Evolutionary conservation across 53 echinoderm and acorn worm species (phyloP).

Genomic region (Luidia sarsii): DNA sequence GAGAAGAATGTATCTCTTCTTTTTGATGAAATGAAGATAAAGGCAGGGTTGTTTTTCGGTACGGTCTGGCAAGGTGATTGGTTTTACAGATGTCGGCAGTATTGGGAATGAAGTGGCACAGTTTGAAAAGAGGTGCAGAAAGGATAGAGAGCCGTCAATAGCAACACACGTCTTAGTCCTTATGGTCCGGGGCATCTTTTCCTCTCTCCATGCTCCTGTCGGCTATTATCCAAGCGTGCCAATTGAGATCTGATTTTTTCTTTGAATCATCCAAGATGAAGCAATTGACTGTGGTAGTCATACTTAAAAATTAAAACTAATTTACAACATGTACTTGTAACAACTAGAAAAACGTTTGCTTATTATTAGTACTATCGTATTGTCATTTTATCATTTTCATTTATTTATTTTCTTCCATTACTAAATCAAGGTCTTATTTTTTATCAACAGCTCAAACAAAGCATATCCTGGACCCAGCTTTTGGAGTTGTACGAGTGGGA

Average conservation of each 20-base stretch:
- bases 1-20: slow-evolving; percentile 17
- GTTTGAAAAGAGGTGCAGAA: slow-evolving; percentile 8
- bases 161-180: slow-evolving; percentile 23
- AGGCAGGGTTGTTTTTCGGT: background rate
- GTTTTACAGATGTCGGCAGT: background rate
- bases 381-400: too few species aligned
- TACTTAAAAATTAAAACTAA: too few species aligned
- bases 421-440: background rate
- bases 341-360: too few species aligned
- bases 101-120: slow-evolving; percentile 9
- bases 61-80: slow-evolving; percentile 3
- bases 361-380: too few species aligned
- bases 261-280: too few species aligned
- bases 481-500: slow-evolving; percentile 42
- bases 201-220: slow-evolving; percentile 2
- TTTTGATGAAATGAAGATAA: slow-evolving; percentile 14
- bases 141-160: background rate
- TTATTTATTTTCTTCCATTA: background rate
- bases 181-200: background rate
- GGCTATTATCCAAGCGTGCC: slow-evolving; percentile 1
- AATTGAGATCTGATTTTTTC: background rate
- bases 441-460: slow-evolving; percentile 43
- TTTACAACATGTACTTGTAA: too few species aligned
- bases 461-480: slow-evolving; percentile 36
- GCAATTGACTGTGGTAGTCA: too few species aligned